phyloP scores from a whole-genome alignment of 2,797 vertebrate genomes.

The Chrysocyon brachyurus region DNA sequence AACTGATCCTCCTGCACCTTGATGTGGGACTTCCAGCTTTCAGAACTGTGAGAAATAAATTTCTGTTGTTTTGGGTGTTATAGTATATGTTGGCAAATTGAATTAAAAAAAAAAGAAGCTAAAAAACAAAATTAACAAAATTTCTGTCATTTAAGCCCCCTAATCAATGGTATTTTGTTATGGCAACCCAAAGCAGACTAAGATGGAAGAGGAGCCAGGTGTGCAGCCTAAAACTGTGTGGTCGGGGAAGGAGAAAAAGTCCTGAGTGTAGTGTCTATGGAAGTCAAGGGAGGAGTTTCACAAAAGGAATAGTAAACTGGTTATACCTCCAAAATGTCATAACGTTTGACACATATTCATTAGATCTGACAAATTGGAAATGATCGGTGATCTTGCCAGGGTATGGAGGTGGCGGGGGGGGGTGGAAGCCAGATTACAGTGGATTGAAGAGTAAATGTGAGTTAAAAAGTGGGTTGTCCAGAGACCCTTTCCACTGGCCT shows the following conservation, averaged over 20 bases:
- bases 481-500: not conserved
- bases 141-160: not conserved
- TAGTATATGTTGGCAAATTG: no score
- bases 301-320: not conserved
- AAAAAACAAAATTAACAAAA: no score
- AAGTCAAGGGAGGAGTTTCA: not conserved
- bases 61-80: not conserved
- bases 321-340: not conserved
- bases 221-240: not conserved
- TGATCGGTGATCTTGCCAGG: not conserved
- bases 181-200: not conserved
- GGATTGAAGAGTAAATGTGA: not conserved
- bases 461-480: not conserved
- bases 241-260: not conserved
- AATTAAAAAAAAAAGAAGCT: no score
- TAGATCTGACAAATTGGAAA: not conserved
- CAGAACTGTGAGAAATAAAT: not conserved
- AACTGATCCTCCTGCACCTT: not conserved
- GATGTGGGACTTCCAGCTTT: not conserved
- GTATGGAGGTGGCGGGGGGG: no score
- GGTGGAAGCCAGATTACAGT: not conserved
- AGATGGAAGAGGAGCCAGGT: not conserved
- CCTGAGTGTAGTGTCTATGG: not conserved
- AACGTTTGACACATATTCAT: not conserved
- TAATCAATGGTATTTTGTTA: not conserved